phyloP scores from a whole-genome alignment of 1,140 invertebrate genomes.

The Ladona fulva region DNA sequence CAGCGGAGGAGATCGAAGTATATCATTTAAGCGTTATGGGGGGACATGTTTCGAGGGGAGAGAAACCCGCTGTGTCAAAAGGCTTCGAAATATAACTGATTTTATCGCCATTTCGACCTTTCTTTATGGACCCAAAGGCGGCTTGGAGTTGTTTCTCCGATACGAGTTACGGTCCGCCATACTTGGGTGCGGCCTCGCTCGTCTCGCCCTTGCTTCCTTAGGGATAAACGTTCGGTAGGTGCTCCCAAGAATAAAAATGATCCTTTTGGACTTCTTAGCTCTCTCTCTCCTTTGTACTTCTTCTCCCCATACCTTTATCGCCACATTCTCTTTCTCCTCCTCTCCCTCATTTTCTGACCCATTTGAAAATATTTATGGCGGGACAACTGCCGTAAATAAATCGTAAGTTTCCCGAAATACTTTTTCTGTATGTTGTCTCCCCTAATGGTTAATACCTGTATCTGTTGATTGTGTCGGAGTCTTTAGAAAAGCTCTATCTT shows the following conservation, averaged over 20 bases:
- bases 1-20: not conserved
- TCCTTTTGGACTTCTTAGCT: not conserved
- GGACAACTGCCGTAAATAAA: not conserved
- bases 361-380: not conserved
- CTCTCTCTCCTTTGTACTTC: not conserved
- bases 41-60: not conserved
- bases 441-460: not conserved
- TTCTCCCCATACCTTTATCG: not conserved
- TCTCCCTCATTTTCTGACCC: not conserved
- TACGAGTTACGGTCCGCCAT: not conserved
- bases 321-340: not conserved
- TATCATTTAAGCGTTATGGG: conserved; percentile 1
- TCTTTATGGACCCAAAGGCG: not conserved
- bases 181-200: not conserved
- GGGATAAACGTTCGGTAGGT: not conserved
- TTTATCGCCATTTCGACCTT: conserved; percentile 1
- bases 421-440: not conserved
- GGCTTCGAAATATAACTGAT: conserved; percentile 9
- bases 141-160: not conserved
- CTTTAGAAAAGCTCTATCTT: too few species aligned
- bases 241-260: not conserved
- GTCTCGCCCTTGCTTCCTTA: too few species aligned
- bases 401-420: not conserved
- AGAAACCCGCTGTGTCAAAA: not conserved
- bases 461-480: not conserved